Evolutionary conservation across 2,797 vertebrate species (phyloP), one percentile per base, ranked within the genome.

Genomic region (Microctenopoma stevenorrisi): DNA sequence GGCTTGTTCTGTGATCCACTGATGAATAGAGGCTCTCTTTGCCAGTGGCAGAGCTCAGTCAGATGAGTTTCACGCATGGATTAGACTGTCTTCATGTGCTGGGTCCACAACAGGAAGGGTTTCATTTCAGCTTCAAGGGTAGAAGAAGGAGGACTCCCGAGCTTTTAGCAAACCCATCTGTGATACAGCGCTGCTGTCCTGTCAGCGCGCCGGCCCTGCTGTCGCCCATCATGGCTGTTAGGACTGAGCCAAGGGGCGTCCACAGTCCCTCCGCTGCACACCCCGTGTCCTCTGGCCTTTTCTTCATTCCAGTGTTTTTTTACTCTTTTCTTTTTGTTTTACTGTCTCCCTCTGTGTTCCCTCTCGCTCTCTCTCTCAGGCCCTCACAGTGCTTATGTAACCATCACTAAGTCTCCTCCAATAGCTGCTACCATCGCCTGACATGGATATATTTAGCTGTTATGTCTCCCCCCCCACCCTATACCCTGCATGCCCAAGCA

Each of bases 401-500:
- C 86, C 68, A 56, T 81, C 82, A 77, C 80, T 73, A 89, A 88
- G 88, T 92, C 85, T 88, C 78, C 78, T 92, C 82, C 37, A 80
- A 87, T 89, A 79, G 87, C 87, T 84, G 78, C 85, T 76, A 81
- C 83, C 84, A 75, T 68, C 37, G 79, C 82, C 75, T 88, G 85
- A 93, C 83, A 85, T 76, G 84, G 86, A 88, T 94, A 93, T 92
- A 90, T 93, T 93, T 93, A 93, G 90, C 84, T 70, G 78, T 85
- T 82, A 85, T 74, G 86, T 72, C 16, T 16, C 25, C 22, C 52
- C 64, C 71, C 56, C 71, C 56, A 66, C 48, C 14, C 51, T 37
- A 70, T 79, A 82, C 86, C 86, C 84, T 83, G 84, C 89, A 89
- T 94, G 92, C 92, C 93, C 91, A 94, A 94, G 94, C 93, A 93